Conservation (phyloP, 2,797 vertebrate genomes). For the Gouania willdenowi region DNA sequence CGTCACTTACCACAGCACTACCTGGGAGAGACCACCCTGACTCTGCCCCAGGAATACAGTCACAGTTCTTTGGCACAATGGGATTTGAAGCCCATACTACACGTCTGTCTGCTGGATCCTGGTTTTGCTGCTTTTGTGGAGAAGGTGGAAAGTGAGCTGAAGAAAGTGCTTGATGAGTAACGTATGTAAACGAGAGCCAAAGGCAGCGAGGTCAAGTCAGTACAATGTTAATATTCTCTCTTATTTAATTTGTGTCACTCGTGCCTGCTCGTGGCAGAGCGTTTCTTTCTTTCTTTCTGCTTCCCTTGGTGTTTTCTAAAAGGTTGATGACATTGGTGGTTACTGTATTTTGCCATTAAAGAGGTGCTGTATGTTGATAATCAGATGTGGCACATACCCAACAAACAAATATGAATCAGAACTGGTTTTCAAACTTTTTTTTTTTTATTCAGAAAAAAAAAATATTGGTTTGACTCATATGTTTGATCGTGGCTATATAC, state of each 20-base stretch:
- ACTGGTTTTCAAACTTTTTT: constrained; percentile 63
- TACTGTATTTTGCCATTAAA: constrained; percentile 11
- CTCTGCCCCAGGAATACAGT: constrained; percentile 54
- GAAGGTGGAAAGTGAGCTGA: constrained; percentile 83
- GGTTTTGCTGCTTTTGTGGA: constrained; percentile 87
- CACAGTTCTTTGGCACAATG: constrained; percentile 51
- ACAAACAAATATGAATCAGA: not conserved
- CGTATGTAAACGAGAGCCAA: constrained; percentile 29
- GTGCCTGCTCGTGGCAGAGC: constrained; percentile 22
- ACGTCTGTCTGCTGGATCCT: constrained; percentile 84
- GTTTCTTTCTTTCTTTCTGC: constrained; percentile 14
- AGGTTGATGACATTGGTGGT: constrained; percentile 9
- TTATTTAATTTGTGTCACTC: constrained; percentile 37
- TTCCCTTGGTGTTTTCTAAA: constrained; percentile 14
- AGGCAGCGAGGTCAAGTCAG: constrained; percentile 42
- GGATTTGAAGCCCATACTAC: constrained; percentile 80
- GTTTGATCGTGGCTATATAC: constrained; percentile 85
- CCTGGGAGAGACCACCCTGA: constrained; percentile 57
- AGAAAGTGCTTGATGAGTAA: constrained; percentile 74
- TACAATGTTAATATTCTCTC: constrained; percentile 7
- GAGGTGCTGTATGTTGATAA: not conserved
- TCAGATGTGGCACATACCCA: not conserved
- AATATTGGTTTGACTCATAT: constrained; percentile 89
- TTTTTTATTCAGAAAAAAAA: constrained; percentile 97
- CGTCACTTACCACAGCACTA: constrained; percentile 63